Conservation (phyloP, 2,797 vertebrate genomes). For the Sparidentex hasta region DNA sequence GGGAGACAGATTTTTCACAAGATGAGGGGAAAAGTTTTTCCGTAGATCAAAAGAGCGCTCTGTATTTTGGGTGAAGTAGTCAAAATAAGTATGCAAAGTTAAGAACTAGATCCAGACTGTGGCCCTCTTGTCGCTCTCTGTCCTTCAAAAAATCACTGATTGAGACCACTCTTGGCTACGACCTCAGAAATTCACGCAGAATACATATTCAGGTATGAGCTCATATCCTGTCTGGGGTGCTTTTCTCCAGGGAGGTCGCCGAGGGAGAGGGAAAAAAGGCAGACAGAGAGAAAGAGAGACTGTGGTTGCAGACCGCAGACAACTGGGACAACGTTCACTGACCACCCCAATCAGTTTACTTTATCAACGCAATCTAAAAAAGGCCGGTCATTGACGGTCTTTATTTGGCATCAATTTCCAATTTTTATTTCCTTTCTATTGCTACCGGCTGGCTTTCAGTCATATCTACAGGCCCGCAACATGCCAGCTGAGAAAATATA, state of each 20-base stretch:
- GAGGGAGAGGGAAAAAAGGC: conserved; percentile 48
- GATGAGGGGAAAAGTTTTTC: conserved; percentile 42
- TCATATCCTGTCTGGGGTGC: conserved; percentile 84
- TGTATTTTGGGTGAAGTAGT: conserved; percentile 39
- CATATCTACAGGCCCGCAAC: conserved; percentile 29
- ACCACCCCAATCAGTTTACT: conserved; percentile 61
- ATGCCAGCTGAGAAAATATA: conserved; percentile 42
- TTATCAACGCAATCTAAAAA: conserved; percentile 65
- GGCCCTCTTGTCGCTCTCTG: conserved; percentile 55
- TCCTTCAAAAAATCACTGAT: conserved; percentile 63
- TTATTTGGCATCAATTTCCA: conserved; percentile 57
- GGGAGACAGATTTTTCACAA: conserved; percentile 59
- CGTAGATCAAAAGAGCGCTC: conserved; percentile 57
- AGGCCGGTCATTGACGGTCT: conserved; percentile 45
- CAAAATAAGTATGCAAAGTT: conserved; percentile 51
- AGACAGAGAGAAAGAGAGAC: conserved; percentile 52
- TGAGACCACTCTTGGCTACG: conserved; percentile 59
- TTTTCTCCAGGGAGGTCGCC: conserved; percentile 68
- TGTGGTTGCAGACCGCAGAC: conserved; percentile 67
- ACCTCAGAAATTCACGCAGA: conserved; percentile 64
- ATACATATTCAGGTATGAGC: conserved; percentile 79
- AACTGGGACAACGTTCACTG: conserved; percentile 52
- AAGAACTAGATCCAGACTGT: conserved; percentile 48
- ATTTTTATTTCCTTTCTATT: conserved; percentile 49
- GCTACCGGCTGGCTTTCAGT: conserved; percentile 35